Evolutionary conservation across 2,113 vertebrate species (phyloP).

Genomic region (Nothocercus julius): DNA sequence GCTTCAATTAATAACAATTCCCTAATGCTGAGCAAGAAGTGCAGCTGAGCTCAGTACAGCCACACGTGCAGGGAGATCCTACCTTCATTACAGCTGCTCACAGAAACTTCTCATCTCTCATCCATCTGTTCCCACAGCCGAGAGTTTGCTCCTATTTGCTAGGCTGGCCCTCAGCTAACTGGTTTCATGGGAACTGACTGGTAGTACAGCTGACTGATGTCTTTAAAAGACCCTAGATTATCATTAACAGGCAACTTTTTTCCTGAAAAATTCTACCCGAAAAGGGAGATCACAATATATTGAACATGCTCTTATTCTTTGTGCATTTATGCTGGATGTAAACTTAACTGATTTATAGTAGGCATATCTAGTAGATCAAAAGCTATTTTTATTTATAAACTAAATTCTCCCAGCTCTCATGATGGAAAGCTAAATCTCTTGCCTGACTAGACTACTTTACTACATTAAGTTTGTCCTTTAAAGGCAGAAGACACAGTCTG

Average conservation of each 20-base stretch:
- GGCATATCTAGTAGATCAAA: background rate
- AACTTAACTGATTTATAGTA: background rate
- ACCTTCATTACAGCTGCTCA: background rate
- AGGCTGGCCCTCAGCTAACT: background rate
- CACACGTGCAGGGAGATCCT: background rate
- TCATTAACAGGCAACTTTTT: background rate
- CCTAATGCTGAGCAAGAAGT: background rate
- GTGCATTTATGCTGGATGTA: background rate
- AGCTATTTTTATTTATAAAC: background rate
- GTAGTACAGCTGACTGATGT: background rate
- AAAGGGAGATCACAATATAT: background rate
- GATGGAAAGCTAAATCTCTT: background rate
- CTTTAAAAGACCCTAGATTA: background rate
- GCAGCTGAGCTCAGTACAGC: rapidly evolving
- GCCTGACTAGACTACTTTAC: rapidly evolving
- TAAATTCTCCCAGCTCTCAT: background rate
- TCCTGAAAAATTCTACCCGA: background rate
- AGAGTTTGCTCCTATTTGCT: background rate
- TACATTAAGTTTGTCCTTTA: background rate
- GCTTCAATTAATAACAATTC: background rate
- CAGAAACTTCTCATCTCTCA: background rate
- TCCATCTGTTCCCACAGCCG: background rate
- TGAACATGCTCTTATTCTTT: background rate
- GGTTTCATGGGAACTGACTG: background rate
- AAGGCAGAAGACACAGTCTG: background rate